Base-by-base conservation (phyloP, 1,140 invertebrate species). In the Meteorus sp. region DNA sequence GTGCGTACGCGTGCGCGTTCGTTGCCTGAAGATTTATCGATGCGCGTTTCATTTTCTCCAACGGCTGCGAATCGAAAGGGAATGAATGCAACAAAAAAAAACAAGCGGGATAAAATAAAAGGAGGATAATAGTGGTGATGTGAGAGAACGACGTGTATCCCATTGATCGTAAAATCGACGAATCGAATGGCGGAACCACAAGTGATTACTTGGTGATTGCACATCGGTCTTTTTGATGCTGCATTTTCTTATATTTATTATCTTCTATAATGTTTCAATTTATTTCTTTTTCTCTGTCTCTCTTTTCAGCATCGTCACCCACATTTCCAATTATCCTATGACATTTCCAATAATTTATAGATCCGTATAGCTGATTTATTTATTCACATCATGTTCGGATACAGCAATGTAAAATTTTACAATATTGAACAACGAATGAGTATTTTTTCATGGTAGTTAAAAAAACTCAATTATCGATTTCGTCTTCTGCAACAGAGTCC, bases 11-110 rank as follows among this genome's bases (percentile, higher is more conserved):
- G 22, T 25, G 44, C 45, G 35, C 35, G 15, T 54, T 13, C 22
- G 20, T 25, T 17, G 37, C 35, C 9, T 4, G 20, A 44, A 59
- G 56, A 59, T 59, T 59, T 59, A 59, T 59, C 41, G 56, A 35
- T 39, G 56, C 51, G n/a, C 56, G 33, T 58, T 50, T 59, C 51
- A 51, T 59, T 59, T 59, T 59, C 35, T 59, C 47, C 55, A 57
- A 57, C 55, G 45, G 44, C 25, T 29, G 27, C 27, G 27, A 29
- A 29, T 29, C 27, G 27, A 29, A 29, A 29, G 27, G 27, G 4
- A 29, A 4, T 29, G 29, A 7, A 11, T 11, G 29, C 29, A 11
- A 11, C 29, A 33, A 33, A 33, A 11, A 11, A 33, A 33, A 11
- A 11, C 29, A 11, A 11, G 29, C 6, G 11, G 11, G 29, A 33